Evolutionary conservation across 2,888 invertebrate genomes (phyloP).

Genomic region (Eupeodes latifasciatus): DNA sequence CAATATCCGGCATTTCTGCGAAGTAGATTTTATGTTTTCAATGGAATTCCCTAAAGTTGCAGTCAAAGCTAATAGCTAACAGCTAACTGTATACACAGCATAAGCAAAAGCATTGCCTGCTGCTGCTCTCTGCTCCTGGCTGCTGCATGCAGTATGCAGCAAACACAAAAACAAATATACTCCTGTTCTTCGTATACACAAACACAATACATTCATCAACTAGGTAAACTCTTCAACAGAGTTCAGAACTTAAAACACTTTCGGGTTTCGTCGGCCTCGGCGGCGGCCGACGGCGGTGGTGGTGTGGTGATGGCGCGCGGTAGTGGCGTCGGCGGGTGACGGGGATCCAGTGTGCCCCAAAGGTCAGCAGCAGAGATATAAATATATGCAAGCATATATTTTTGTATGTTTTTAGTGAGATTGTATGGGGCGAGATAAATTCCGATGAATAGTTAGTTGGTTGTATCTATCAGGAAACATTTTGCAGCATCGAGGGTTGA

Average conservation of each 20-base stretch:
- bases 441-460: slow-evolving; percentile 68
- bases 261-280: slow-evolving; percentile 13
- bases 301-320: background rate
- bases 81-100: background rate
- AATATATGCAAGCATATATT: too few species aligned
- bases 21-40: slow-evolving; percentile 48
- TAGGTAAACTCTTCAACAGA: slow-evolving; percentile 1
- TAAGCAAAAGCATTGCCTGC: too few species aligned
- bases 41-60: slow-evolving; percentile 28
- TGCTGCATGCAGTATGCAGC: slow-evolving; percentile 4
- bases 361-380: slow-evolving; percentile 29
- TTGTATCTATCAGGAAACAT: slow-evolving; percentile 69
- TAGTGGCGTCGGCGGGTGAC: background rate
- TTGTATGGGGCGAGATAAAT: slow-evolving; percentile 54
- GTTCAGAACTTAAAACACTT: slow-evolving; percentile 55
- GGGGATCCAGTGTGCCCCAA: slow-evolving; percentile 38
- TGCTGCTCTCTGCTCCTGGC: too few species aligned
- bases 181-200: too few species aligned
- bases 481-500: slow-evolving; percentile 28
- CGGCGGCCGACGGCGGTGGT: too few species aligned
- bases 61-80: slow-evolving; percentile 4
- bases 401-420: slow-evolving; percentile 4
- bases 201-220: slow-evolving; percentile 45
- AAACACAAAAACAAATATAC: slow-evolving; percentile 10
- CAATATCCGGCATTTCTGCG: slow-evolving; percentile 54